Percentiles rank a stretch among this genome's conserved stretches.
These are phyloP conservation scores for Adela reaumurella DNA, from an alignment of 2,888 invertebrate species.

Conservation along the genomic window DNA sequence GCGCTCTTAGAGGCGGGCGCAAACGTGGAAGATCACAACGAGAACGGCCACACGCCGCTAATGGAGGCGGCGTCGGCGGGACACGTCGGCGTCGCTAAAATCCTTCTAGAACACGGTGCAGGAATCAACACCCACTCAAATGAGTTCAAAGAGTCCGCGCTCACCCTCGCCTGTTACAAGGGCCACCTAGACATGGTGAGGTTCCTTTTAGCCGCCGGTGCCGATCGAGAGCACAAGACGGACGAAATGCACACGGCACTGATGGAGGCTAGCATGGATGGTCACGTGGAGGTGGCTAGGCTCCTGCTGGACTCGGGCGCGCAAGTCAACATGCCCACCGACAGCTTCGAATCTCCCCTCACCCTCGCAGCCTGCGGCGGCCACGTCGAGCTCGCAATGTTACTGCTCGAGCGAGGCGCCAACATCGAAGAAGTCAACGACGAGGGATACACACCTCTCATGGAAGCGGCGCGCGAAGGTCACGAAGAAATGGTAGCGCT, in stretches of 20 bases:
- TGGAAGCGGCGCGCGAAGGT: conserved; percentile 98
- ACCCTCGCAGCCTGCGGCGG: conserved; percentile 98
- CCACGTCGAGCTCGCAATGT: conserved; percentile 93
- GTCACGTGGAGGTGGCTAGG: conserved; percentile 96
- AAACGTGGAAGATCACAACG: conserved; percentile 97
- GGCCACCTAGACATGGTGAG: conserved; percentile 97
- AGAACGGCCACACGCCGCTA: conserved; percentile 97
- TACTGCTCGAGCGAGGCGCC: conserved; percentile 94
- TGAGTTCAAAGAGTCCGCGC: conserved; percentile 97
- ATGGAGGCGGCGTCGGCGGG: conserved; percentile 99
- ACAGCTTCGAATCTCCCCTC: conserved; percentile 98
- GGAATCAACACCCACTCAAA: conserved; percentile 98
- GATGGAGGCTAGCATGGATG: conserved; percentile 99
- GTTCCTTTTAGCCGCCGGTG: conserved; percentile 92
- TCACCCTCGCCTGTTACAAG: conserved; percentile 93
- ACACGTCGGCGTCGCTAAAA: conserved; percentile 88
- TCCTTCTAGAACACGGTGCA: conserved; percentile 89
- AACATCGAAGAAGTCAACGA: conserved; percentile 99
- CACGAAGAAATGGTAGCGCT: conserved; percentile 98
- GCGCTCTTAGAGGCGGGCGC: conserved; percentile 86
- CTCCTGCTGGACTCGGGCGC: conserved; percentile 94
- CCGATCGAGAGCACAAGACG: conserved; percentile 97
- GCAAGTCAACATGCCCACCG: conserved; percentile 98
- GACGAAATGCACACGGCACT: conserved; percentile 99
- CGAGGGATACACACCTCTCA: conserved; percentile 97